Evolutionary conservation across 2,797 vertebrate genomes (phyloP), one percentile per base, ranked within the genome.

Genomic region (Helarctos malayanus): DNA sequence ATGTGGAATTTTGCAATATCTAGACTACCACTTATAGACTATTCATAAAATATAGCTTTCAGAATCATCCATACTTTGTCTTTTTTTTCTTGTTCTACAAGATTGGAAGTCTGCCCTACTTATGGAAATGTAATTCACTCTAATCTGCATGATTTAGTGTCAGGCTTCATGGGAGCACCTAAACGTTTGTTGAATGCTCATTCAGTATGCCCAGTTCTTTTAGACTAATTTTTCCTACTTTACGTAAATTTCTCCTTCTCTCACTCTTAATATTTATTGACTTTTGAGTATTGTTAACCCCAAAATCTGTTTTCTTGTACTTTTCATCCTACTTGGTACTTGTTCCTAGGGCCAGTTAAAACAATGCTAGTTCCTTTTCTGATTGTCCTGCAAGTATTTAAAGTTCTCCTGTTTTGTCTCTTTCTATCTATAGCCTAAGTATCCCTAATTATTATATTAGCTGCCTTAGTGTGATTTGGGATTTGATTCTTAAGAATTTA

Each of bases 1-100:
- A 80, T 68, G 41, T 95, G 54, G 32, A 94, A 73, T 41, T 91
- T 96, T 97, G 63, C n/a, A 80, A 6, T 83, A 97, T 52, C 49
- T 76, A 92, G 78, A 56, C 49, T 38, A 90, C n/a, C 54, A 47
- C 23, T 75, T 49, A 80, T 13, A 68, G 25, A 45, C 78, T 82
- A 27, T 95, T 92, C 87, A 45, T 93, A 94, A 89, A 76, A 61
- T 87, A 57, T 32, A 41, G 41, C 41, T 90, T 89, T 86, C 82
- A 75, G 59, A 91, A 69, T 78, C 85, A 92, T 71, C 54, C 38
- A 57, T 59, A 29, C 21, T 68, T 82, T 49, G 12, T 68, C 47
- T 87, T 94, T 14, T 27, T 73, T 75, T 84, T 86, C 19, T 49
- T 94, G 41, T 61, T 95, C 78, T 21, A 41, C 91, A 95, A 87